These are phyloP conservation scores for Entelurus aequoreus DNA, from an alignment of 2,113 vertebrate genomes.

Conservation along the genomic window DNA sequence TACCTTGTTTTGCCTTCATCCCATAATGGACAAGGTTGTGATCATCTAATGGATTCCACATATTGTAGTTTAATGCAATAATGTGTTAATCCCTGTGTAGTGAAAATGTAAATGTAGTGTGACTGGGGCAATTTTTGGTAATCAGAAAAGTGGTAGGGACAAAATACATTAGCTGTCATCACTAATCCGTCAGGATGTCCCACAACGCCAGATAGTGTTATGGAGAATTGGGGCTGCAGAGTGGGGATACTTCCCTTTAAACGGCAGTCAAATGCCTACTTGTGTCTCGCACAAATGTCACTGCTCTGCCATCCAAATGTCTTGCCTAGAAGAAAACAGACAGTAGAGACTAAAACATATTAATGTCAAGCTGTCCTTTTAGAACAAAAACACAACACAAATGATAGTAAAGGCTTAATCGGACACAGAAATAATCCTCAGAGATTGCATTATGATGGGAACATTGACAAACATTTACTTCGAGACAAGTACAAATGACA, in stretches of 20 bases:
- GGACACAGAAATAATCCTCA: too few relatives aligned
- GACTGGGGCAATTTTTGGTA: not conserved
- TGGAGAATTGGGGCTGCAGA: conserved; percentile 25
- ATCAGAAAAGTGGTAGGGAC: not conserved
- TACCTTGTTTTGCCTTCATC: not conserved
- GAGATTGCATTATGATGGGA: too few relatives aligned
- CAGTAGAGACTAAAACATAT: not conserved
- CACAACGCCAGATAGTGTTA: conserved; percentile 32
- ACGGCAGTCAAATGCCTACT: conserved; percentile 20
- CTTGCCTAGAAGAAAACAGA: too few relatives aligned
- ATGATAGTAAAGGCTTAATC: too few relatives aligned
- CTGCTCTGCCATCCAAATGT: not conserved
- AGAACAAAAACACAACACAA: too few relatives aligned
- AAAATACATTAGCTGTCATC: conserved; percentile 24
- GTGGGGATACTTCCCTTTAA: conserved; percentile 17
- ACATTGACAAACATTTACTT: too few relatives aligned
- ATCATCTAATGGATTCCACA: too few relatives aligned
- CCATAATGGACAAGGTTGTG: not conserved
- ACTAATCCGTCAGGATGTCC: conserved; percentile 46
- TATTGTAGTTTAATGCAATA: too few relatives aligned
- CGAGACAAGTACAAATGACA: too few relatives aligned
- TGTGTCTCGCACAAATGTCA: conserved; percentile 8
- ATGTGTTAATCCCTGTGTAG: not conserved
- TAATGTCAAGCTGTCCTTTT: not conserved
- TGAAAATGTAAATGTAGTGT: not conserved